Base-by-base conservation (phyloP, 2,888 invertebrate species). In the Ametastegia equiseti region DNA sequence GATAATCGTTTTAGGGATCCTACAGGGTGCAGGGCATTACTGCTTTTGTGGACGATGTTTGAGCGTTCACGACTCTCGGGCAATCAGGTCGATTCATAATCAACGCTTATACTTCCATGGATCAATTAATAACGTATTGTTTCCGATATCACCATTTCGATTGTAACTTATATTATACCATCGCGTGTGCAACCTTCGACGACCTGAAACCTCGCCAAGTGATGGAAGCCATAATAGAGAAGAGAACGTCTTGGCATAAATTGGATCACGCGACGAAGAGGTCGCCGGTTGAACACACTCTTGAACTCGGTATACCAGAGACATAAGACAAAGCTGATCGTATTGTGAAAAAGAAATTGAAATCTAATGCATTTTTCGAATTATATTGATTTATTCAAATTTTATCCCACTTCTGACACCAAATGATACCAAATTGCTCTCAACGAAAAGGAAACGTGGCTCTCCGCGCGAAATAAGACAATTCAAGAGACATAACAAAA, bases 31-130 rank as follows among this genome's bases (percentile, higher is more conserved):
- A 86, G 83, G 85, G 88, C 87, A 90, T 90, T 90, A 89, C 87
- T 87, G 88, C 89, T 87, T 89, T 89, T 90, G 89, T 89, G 88
- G 88, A 85, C 85, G 87, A 87, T 90, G 90, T 90, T 90, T 89
- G 88, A 89, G 88, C 88, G 88, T 86, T 88, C 85, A 83, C 86
- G 87, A 87, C 88, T 89, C 88, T 90, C 87, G 87, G 89, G 89
- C 89, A 90, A 90, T 90, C 89, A 88, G 89, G 86, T 87, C 89
- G 89, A 90, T 90, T 90, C 90, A 90, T 87, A 89, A 89, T 87
- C 88, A 87, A 86, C 87, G 88, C 87, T 88, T n/a, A 75, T 75
- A 75, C 54, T 42, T 42, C 23, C 15, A 2, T 39, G 60, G 42
- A 78, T 78, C 78, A 78, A 78, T 78, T 60, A 63, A 42, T 78